Percentiles rank a stretch among this genome's conserved stretches.
Evolutionary conservation across 2,888 invertebrate genomes (phyloP).

Genomic region (Kryphioiulus occultus): DNA sequence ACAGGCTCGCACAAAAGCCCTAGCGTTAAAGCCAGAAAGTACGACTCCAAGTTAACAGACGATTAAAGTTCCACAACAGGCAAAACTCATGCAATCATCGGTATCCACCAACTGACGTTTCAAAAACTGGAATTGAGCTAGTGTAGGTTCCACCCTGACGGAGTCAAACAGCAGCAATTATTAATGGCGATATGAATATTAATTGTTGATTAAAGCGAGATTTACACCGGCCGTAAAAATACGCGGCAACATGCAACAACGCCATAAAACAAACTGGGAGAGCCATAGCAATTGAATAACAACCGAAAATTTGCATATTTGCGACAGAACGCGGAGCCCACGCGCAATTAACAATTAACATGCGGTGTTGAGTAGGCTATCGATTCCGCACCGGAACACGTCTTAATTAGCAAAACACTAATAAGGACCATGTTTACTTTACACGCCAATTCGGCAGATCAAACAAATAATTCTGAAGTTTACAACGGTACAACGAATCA

Average conservation of each 20-base stretch:
- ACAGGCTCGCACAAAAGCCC: no score
- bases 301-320: background rate
- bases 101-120: background rate
- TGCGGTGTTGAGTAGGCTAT: background rate
- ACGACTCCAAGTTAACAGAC: no score
- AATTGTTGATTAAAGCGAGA: background rate
- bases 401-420: conserved; percentile 17
- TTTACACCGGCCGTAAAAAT: background rate
- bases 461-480: background rate
- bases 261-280: background rate
- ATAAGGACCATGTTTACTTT: conserved; percentile 15
- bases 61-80: background rate
- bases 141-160: background rate
- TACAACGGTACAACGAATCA: background rate
- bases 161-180: background rate
- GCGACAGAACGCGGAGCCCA: background rate
- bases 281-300: background rate
- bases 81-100: background rate
- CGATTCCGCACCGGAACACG: background rate
- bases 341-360: background rate
- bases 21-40: no score
- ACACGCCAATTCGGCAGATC: background rate
- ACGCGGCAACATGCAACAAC: conserved; percentile 4
- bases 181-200: background rate
- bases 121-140: background rate